Percentiles rank a stretch among this genome's conserved stretches.
Evolutionary conservation across 2,113 vertebrate genomes (phyloP).

Genomic region (Bufo bufo): DNA sequence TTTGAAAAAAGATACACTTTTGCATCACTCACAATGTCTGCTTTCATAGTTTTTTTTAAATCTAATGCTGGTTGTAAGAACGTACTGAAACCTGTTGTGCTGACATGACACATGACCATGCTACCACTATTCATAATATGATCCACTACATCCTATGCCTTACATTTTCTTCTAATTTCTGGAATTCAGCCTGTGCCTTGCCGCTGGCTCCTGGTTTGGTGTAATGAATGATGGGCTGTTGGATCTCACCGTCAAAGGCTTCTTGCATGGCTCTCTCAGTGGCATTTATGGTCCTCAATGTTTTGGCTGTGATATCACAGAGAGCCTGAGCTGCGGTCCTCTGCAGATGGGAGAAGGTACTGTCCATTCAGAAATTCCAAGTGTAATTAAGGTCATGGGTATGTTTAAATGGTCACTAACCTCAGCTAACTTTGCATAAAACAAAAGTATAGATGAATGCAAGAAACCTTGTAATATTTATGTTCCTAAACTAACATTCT

Average conservation of each 20-base stretch:
- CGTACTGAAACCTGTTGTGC: no score
- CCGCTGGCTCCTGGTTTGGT: constrained; percentile 54
- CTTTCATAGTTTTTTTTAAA: no score
- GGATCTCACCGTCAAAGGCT: constrained; percentile 61
- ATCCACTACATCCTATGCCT: constrained; percentile 60
- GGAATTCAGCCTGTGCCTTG: constrained; percentile 66
- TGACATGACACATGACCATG: background rate
- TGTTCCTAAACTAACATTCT: no score
- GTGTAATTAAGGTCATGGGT: background rate
- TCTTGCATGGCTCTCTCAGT: constrained; percentile 77
- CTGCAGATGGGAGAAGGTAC: constrained; percentile 67
- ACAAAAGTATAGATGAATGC: no score
- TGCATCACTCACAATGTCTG: no score
- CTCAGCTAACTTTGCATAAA: no score
- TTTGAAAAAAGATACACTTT: no score
- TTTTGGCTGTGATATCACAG: constrained; percentile 84
- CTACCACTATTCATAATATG: background rate
- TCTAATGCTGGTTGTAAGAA: no score
- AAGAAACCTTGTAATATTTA: no score
- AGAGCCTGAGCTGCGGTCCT: constrained; percentile 79
- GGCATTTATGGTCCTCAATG: constrained; percentile 82
- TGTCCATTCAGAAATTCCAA: constrained; percentile 27
- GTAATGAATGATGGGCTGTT: background rate
- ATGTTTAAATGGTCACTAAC: background rate
- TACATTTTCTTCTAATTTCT: constrained; percentile 84